Conservation (phyloP, 2,888 invertebrate genomes). For the Protodeltote pygarga region DNA sequence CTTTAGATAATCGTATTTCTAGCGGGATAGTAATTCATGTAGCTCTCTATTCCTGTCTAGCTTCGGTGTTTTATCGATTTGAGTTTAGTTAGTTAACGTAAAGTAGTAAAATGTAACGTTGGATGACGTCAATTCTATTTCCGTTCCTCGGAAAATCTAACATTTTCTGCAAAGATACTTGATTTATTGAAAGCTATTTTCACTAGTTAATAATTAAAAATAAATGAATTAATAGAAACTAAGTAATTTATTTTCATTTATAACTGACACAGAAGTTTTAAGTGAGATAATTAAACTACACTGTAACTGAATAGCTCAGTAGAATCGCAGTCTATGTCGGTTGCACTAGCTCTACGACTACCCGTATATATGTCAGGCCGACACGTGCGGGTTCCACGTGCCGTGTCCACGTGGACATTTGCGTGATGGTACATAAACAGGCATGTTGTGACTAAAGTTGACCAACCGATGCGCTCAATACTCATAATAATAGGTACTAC, state of each 20-base stretch:
- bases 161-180: conserved; percentile 41
- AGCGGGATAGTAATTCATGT: conserved; percentile 36
- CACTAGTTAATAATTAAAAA: conserved; percentile 19
- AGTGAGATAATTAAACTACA: too few relatives aligned
- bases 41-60: conserved; percentile 37
- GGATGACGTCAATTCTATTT: conserved; percentile 44
- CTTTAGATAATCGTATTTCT: conserved; percentile 23
- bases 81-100: conserved; percentile 30
- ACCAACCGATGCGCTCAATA: conserved; percentile 21
- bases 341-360: conserved; percentile 12
- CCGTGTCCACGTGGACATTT: conserved; percentile 33
- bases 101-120: conserved; percentile 42
- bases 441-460: conserved; percentile 16
- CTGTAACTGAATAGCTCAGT: conserved; percentile 31
- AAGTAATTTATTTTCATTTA: conserved; percentile 3
- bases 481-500: conserved; percentile 2
- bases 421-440: conserved; percentile 16
- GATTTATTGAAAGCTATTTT: conserved; percentile 32
- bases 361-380: conserved; percentile 15
- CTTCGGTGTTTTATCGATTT: conserved; percentile 42
- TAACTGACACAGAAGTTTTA: too few relatives aligned
- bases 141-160: conserved; percentile 27
- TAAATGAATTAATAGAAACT: background rate
- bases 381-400: conserved; percentile 43
- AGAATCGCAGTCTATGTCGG: conserved; percentile 19